Percentiles rank a stretch among this genome's conserved stretches.
Evolutionary conservation across 2,113 vertebrate species (phyloP).

Genomic region (Cichladusa arquata): DNA sequence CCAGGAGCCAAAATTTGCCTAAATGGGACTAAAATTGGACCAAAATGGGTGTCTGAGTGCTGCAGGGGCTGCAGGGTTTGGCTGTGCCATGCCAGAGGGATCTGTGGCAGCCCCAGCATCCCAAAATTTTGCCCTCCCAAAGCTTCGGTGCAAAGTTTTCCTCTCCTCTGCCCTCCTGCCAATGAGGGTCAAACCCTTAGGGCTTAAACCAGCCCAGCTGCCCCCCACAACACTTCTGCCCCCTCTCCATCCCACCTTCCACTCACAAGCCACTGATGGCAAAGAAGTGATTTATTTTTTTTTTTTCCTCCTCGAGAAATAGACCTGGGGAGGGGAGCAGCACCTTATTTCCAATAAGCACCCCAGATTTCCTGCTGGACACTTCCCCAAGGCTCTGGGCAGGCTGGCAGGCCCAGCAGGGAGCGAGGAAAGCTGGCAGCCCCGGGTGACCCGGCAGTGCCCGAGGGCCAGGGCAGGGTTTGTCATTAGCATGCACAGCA

Average conservation of each 20-base stretch:
- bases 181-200: accelerated
- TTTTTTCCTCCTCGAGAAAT: accelerated
- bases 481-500: conserved; percentile 77
- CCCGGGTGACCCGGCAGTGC: conserved; percentile 67
- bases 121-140: background rate
- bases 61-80: background rate
- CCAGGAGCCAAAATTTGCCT: accelerated
- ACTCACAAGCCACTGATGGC: accelerated
- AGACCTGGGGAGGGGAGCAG: accelerated
- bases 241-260: background rate
- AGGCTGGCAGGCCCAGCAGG: conserved; percentile 12
- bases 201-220: background rate
- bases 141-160: background rate
- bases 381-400: background rate
- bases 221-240: accelerated
- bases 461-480: conserved; percentile 65
- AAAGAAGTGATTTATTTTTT: background rate
- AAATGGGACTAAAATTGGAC: accelerated
- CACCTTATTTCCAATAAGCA: background rate
- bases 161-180: background rate
- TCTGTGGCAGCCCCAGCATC: background rate
- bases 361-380: background rate
- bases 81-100: background rate
- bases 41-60: accelerated
- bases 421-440: conserved; percentile 57